Evolutionary conservation across 2,888 invertebrate species (phyloP).

Genomic region (Panzeria rudis): DNA sequence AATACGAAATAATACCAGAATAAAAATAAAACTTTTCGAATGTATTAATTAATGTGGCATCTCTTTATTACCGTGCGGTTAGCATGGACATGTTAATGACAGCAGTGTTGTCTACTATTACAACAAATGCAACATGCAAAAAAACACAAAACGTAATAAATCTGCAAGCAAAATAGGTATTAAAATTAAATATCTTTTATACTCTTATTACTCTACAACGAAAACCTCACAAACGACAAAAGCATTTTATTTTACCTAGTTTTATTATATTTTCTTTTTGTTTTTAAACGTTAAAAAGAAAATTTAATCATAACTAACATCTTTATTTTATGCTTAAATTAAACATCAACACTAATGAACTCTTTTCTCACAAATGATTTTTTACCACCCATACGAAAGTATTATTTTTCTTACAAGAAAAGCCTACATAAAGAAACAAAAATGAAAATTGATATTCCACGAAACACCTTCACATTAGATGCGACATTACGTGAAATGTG

Average conservation of each 20-base stretch:
- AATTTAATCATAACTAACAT: not conserved
- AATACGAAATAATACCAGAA: too few relatives aligned
- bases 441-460: slow-evolving; percentile 60
- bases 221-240: not conserved
- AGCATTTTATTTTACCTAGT: not conserved
- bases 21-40: too few relatives aligned
- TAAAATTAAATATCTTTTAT: too few relatives aligned
- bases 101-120: too few relatives aligned
- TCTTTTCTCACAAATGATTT: slow-evolving; percentile 39
- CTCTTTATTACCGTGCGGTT: too few relatives aligned
- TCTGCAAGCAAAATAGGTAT: not conserved
- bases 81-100: too few relatives aligned
- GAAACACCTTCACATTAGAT: slow-evolving; percentile 67
- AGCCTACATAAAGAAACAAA: slow-evolving; percentile 26
- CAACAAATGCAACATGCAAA: too few relatives aligned
- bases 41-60: too few relatives aligned
- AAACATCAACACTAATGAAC: slow-evolving; percentile 16
- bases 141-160: not conserved
- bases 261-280: not conserved
- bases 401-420: not conserved
- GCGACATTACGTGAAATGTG: slow-evolving; percentile 53
- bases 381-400: slow-evolving; percentile 6
- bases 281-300: not conserved
- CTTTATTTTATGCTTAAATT: not conserved
- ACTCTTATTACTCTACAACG: not conserved